Evolutionary conservation across 2,888 invertebrate genomes (phyloP).

Genomic region (Merodon equestris): DNA sequence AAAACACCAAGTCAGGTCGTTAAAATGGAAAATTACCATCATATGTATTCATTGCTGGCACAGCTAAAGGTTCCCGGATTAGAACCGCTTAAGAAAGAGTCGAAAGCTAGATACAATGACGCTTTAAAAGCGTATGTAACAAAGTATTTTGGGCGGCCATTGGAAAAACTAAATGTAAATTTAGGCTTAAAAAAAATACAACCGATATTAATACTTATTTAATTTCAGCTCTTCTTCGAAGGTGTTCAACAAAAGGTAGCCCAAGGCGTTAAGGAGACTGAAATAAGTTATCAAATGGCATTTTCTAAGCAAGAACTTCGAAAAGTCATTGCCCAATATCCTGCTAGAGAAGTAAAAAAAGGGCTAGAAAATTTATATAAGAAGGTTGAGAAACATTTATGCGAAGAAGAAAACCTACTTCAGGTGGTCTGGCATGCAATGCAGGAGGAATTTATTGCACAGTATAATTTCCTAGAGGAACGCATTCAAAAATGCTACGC

Average conservation of each 20-base stretch:
- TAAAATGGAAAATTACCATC: slow-evolving; percentile 98
- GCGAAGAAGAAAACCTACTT: slow-evolving; percentile 94
- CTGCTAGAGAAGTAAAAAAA: slow-evolving; percentile 94
- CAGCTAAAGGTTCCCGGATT: slow-evolving; percentile 93
- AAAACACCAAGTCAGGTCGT: slow-evolving; percentile 96
- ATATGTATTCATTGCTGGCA: slow-evolving; percentile 90
- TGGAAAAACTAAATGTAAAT: slow-evolving; percentile 92
- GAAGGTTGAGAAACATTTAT: slow-evolving; percentile 98
- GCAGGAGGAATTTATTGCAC: slow-evolving; percentile 99
- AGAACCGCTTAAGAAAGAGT: slow-evolving; percentile 92
- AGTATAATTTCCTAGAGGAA: slow-evolving; percentile 95
- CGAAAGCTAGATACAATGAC: slow-evolving; percentile 93
- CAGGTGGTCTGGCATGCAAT: slow-evolving; percentile 99
- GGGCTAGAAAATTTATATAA: slow-evolving; percentile 95
- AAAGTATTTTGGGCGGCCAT: slow-evolving; percentile 94
- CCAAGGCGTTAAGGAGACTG: slow-evolving; percentile 96
- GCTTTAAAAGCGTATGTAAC: slow-evolving; percentile 95
- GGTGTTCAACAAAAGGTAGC: slow-evolving; percentile 96
- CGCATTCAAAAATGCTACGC: slow-evolving; percentile 97
- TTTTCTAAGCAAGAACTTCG: slow-evolving; percentile 98
- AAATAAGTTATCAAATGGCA: slow-evolving; percentile 98
- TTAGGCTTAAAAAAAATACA: background rate
- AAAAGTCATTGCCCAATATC: slow-evolving; percentile 96
- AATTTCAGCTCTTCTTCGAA: slow-evolving; percentile 93
- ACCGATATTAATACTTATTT: too few relatives aligned